Conservation (phyloP, 2,797 vertebrate genomes). For the Rallus crepitans region DNA sequence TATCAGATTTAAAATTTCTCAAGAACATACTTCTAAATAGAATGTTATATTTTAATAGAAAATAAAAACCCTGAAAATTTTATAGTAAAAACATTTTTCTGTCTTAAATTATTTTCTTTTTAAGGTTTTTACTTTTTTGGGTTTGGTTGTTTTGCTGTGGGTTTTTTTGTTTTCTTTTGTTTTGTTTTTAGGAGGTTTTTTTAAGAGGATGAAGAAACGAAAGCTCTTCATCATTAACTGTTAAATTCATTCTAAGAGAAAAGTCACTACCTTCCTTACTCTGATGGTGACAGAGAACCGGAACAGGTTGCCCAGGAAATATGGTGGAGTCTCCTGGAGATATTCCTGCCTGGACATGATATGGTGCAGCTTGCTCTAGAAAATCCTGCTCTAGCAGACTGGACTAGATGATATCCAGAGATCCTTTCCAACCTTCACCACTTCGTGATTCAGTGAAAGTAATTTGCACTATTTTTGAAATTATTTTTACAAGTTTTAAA, state of each 20-base stretch:
- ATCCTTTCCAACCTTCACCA: no score
- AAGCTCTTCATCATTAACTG: not conserved
- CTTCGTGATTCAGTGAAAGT: not conserved
- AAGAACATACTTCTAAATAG: not conserved
- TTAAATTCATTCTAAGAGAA: not conserved
- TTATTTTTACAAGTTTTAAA: not conserved
- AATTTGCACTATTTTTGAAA: not conserved
- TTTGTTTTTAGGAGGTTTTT: not conserved
- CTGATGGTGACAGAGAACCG: no score
- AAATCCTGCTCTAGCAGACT: no score
- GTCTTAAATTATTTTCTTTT: not conserved
- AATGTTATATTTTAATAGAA: not conserved
- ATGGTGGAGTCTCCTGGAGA: no score
- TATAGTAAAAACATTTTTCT: not conserved
- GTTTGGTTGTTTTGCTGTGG: not conserved
- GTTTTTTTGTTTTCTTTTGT: no score
- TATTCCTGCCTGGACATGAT: no score
- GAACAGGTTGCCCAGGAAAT: no score
- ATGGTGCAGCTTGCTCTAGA: no score
- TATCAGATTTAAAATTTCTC: not conserved
- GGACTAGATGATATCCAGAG: no score
- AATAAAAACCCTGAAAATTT: not conserved
- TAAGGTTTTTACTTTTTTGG: not conserved
- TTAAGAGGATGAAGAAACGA: not conserved
- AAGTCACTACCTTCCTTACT: not conserved